phyloP scores from a whole-genome alignment of 2,888 invertebrate genomes.

The Drosophila koepferae region DNA sequence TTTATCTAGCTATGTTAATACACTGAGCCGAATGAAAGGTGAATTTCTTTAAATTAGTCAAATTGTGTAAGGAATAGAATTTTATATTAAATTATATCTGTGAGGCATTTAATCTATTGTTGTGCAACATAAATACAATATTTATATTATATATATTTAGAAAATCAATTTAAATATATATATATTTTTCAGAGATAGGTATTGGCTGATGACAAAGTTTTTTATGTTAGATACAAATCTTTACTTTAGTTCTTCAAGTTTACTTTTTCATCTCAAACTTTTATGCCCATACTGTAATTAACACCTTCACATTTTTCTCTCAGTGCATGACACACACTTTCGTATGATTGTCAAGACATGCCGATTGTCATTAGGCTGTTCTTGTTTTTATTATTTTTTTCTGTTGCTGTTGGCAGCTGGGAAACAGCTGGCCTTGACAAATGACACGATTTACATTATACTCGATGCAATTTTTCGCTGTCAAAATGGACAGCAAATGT shows the following conservation, averaged over 20 bases:
- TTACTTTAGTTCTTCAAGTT: neutral
- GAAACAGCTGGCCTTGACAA: constrained; percentile 80
- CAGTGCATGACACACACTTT: constrained; percentile 12
- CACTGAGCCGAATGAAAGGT: neutral
- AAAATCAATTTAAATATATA: neutral
- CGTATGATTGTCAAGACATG: constrained; percentile 40
- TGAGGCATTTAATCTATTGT: neutral
- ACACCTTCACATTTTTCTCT: neutral
- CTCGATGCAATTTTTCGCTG: constrained; percentile 79
- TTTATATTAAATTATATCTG: no score
- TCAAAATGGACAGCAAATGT: constrained; percentile 69
- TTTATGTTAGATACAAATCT: no score
- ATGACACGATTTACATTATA: constrained; percentile 82
- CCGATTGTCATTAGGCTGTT: constrained; percentile 67
- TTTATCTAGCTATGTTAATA: neutral
- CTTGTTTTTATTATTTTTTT: constrained; percentile 27
- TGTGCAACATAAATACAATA: neutral
- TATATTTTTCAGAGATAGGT: no score
- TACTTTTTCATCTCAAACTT: no score
- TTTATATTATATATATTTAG: neutral
- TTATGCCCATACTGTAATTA: neutral
- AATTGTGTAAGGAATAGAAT: no score
- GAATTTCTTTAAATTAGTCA: no score
- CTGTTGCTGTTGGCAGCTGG: constrained; percentile 30
- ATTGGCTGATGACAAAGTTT: no score